Conservation (phyloP, 2,113 vertebrate genomes). For the Ivindomyrus marchei region DNA sequence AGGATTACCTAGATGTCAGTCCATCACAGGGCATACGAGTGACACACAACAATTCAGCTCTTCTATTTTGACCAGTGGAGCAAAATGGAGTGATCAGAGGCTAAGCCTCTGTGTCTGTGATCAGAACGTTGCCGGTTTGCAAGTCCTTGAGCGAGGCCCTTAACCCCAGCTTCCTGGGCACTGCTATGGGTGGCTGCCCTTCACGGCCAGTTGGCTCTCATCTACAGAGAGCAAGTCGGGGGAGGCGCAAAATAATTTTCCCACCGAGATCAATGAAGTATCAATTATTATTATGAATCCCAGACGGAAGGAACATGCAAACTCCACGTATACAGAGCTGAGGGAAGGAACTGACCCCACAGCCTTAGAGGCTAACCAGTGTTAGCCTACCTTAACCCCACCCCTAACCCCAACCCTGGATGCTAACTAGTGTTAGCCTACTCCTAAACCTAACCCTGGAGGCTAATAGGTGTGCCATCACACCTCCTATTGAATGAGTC, state of each 20-base stretch:
- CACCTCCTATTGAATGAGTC: neutral
- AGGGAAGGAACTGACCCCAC: neutral
- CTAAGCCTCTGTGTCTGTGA: too few relatives aligned
- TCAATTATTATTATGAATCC: neutral
- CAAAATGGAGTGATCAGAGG: neutral
- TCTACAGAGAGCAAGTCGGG: too few relatives aligned
- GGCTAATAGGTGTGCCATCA: neutral
- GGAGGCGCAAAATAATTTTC: too few relatives aligned
- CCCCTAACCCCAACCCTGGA: neutral
- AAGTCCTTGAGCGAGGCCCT: too few relatives aligned
- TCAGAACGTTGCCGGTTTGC: too few relatives aligned
- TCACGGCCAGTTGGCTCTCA: too few relatives aligned
- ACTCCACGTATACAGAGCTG: neutral
- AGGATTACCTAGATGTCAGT: neutral
- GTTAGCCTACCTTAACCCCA: neutral
- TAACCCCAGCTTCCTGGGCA: too few relatives aligned
- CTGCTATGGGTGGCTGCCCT: too few relatives aligned
- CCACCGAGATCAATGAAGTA: too few relatives aligned
- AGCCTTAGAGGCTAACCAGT: neutral
- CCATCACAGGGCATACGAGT: neutral
- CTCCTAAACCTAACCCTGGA: neutral
- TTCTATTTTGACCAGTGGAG: neutral
- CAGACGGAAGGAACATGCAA: neutral
- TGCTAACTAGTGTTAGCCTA: neutral
- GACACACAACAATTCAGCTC: neutral